Conservation (phyloP, 2,888 invertebrate genomes). For the Sinodicranocentrus sp. region DNA sequence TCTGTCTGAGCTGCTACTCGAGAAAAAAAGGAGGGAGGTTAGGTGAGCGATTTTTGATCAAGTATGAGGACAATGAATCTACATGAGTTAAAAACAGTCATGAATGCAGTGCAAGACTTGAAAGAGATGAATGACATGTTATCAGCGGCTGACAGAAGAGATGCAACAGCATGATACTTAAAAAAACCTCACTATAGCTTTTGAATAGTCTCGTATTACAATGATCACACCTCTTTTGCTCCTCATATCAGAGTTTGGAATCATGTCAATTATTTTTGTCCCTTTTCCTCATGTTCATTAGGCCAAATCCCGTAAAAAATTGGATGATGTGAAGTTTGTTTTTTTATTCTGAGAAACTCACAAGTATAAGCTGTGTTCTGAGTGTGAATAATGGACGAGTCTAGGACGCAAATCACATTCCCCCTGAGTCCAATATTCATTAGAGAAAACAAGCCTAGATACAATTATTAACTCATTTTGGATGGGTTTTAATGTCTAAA, state of each 20-base stretch:
- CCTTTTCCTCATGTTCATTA: no score
- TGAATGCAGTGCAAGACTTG: not conserved
- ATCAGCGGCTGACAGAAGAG: slow-evolving; percentile 42
- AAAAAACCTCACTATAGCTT: not conserved
- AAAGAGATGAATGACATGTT: slow-evolving; percentile 48
- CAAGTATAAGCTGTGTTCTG: no score
- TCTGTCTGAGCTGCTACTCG: no score
- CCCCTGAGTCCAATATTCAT: not conserved
- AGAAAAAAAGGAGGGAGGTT: no score
- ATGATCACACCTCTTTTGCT: slow-evolving; percentile 61
- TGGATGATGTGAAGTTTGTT: no score
- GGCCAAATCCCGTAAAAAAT: no score
- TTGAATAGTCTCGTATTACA: slow-evolving; percentile 49
- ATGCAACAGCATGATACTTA: slow-evolving; percentile 32
- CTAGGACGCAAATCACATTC: not conserved
- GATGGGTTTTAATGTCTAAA: no score
- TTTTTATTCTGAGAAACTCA: no score
- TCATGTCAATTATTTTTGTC: slow-evolving; percentile 38
- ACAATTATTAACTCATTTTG: no score
- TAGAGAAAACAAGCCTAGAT: no score
- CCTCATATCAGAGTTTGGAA: slow-evolving; percentile 36
- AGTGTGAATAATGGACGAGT: not conserved
- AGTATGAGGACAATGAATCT: slow-evolving; percentile 15
- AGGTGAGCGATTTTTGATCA: no score
- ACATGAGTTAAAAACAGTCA: not conserved